phyloP scores from a whole-genome alignment of 2,888 invertebrate species.

The Lasioglossum figueresi region DNA sequence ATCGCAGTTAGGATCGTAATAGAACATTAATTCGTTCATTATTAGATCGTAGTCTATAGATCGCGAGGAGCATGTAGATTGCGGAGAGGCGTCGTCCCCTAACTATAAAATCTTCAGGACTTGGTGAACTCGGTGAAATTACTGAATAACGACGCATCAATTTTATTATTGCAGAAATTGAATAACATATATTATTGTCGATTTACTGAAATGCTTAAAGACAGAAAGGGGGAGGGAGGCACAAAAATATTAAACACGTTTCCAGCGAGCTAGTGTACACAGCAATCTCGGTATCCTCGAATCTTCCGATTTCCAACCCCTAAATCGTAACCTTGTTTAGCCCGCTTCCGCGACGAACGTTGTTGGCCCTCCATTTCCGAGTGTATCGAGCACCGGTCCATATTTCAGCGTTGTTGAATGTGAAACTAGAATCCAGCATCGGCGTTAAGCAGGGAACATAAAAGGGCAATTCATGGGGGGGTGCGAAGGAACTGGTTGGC shows the following conservation, averaged over 20 bases:
- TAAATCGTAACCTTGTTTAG: background rate
- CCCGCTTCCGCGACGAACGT: background rate
- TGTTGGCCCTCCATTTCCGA: background rate
- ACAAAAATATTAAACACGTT: too few relatives aligned
- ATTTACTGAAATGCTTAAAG: too few relatives aligned
- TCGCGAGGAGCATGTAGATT: background rate
- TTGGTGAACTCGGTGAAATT: too few relatives aligned
- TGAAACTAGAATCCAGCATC: slow-evolving; percentile 47
- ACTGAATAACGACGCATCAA: too few relatives aligned
- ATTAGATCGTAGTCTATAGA: background rate
- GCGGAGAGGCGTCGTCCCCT: too few relatives aligned
- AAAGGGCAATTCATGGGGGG: slow-evolving; percentile 65
- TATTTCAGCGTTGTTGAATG: slow-evolving; percentile 30
- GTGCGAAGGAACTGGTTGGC: slow-evolving; percentile 50
- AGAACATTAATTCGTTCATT: background rate
- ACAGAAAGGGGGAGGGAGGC: too few relatives aligned
- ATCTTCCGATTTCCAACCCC: background rate
- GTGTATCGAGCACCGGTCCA: background rate
- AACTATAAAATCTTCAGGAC: too few relatives aligned
- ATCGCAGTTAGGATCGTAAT: background rate
- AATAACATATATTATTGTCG: too few relatives aligned
- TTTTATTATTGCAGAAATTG: too few relatives aligned
- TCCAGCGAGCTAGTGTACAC: background rate
- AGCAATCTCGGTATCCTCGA: background rate
- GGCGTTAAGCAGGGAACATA: slow-evolving; percentile 62